A percentile compares a stretch with the other conserved stretches of the same genome.
Evolutionary conservation across 2,113 vertebrate genomes (phyloP).

Genomic region (Barnardius zonarius): DNA sequence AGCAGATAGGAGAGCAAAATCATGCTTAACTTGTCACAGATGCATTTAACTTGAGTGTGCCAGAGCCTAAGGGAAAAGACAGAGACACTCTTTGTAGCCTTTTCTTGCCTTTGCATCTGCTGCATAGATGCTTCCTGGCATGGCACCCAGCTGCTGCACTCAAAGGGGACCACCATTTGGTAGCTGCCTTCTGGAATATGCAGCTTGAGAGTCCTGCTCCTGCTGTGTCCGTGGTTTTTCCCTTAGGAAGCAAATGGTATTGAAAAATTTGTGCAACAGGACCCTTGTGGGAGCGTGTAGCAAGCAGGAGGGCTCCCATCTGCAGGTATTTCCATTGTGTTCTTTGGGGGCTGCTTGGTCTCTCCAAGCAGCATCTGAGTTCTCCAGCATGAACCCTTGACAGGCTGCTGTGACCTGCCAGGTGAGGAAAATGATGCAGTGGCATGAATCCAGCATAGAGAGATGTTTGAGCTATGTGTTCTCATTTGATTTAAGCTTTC

Average conservation of each 20-base stretch:
- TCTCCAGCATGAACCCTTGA: not conserved
- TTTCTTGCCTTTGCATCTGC: not conserved
- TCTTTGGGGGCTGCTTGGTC: rapidly evolving
- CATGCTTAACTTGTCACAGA: not conserved
- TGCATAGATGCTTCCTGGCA: not conserved
- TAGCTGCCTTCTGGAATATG: not conserved
- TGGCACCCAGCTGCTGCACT: not conserved
- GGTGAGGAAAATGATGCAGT: not conserved
- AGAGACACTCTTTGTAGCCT: not conserved
- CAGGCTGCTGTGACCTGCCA: not conserved
- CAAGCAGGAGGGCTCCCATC: not conserved
- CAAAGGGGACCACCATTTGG: not conserved
- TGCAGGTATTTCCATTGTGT: not conserved
- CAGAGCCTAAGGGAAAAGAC: not conserved
- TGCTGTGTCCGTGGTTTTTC: not conserved
- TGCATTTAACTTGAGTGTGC: not conserved
- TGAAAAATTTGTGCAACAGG: not conserved
- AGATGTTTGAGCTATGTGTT: not conserved
- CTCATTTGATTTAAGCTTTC: not conserved
- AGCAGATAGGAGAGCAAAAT: not conserved
- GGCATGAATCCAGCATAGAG: not conserved
- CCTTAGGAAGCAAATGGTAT: not conserved
- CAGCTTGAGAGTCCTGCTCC: not conserved
- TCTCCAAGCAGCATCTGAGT: not conserved
- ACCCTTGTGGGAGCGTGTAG: not conserved